Conservation (phyloP, 2,113 vertebrate genomes). For the Antechinus stuartii region DNA sequence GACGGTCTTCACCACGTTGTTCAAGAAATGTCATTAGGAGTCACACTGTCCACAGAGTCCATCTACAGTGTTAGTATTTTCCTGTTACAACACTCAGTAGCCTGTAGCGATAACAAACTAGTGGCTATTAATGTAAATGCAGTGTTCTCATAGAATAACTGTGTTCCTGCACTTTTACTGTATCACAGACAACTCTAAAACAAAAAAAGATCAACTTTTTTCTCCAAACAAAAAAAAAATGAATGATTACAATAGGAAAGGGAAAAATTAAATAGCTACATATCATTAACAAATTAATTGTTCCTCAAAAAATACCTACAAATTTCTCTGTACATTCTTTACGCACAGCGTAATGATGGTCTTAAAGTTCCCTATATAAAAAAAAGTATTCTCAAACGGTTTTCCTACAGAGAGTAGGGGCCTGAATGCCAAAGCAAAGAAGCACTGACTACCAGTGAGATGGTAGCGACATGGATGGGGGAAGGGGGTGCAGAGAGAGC, state of each 20-base stretch:
- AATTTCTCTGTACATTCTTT: conserved; percentile 99
- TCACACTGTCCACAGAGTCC: conserved; percentile 83
- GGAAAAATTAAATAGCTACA: conserved; percentile 99
- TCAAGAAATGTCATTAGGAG: conserved; percentile 74
- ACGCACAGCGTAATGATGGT: conserved; percentile 99
- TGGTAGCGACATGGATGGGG: conserved; percentile 89
- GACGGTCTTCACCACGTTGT: conserved; percentile 70
- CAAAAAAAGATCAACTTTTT: conserved; percentile 99
- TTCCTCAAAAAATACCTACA: conserved; percentile 99
- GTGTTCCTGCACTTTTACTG: conserved; percentile 97
- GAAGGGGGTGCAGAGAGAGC: conserved; percentile 38
- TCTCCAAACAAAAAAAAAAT: conserved; percentile 87
- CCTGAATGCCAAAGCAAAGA: conserved; percentile 90
- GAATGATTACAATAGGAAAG: conserved; percentile 98
- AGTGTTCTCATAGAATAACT: conserved; percentile 94
- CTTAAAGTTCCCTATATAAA: conserved; percentile 99
- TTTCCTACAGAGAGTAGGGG: conserved; percentile 94
- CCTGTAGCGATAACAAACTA: conserved; percentile 91
- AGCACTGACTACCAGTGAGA: conserved; percentile 82
- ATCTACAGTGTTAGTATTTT: conserved; percentile 83
- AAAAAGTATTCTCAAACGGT: conserved; percentile 90
- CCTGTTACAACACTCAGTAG: conserved; percentile 88
- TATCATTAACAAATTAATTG: conserved; percentile 99
- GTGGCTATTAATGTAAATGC: conserved; percentile 92
- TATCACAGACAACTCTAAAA: conserved; percentile 92